Conservation (phyloP, 2,888 invertebrate species). For the Acleris cristana region DNA sequence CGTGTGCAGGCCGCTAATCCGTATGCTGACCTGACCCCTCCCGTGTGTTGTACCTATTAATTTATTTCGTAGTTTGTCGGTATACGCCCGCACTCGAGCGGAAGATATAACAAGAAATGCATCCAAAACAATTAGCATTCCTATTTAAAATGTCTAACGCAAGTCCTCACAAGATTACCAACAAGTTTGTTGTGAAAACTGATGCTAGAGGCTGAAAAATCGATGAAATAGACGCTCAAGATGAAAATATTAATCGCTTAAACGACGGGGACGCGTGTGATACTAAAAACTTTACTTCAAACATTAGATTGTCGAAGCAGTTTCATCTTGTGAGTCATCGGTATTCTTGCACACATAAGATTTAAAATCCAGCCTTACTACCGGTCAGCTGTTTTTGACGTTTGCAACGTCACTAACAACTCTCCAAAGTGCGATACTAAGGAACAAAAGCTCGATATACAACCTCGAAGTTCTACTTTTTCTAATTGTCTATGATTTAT, state of each 20-base stretch:
- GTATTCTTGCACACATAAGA: not conserved
- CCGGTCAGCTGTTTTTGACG: not conserved
- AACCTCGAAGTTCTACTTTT: not conserved
- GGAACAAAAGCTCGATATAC: constrained; percentile 30
- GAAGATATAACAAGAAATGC: not conserved
- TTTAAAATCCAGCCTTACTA: not conserved
- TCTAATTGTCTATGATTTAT: not conserved
- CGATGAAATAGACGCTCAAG: not conserved
- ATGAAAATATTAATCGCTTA: not conserved
- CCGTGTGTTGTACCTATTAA: not conserved
- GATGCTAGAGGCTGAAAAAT: not conserved
- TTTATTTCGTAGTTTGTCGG: not conserved
- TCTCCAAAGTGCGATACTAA: constrained; percentile 24
- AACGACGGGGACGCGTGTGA: not conserved
- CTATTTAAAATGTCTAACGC: not conserved
- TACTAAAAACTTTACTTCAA: not conserved
- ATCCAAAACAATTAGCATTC: not conserved
- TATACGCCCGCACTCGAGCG: not conserved
- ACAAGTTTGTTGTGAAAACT: constrained; percentile 1
- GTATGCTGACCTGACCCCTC: not conserved
- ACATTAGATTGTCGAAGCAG: not conserved
- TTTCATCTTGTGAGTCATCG: not conserved
- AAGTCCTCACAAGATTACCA: not conserved
- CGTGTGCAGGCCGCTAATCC: too few species aligned
- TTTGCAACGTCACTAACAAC: constrained; percentile 23